A percentile compares a stretch with the other conserved stretches of the same genome.
These are phyloP conservation scores for Schizaphis graminum DNA, from an alignment of 2,888 invertebrate species.

Conservation along the genomic window DNA sequence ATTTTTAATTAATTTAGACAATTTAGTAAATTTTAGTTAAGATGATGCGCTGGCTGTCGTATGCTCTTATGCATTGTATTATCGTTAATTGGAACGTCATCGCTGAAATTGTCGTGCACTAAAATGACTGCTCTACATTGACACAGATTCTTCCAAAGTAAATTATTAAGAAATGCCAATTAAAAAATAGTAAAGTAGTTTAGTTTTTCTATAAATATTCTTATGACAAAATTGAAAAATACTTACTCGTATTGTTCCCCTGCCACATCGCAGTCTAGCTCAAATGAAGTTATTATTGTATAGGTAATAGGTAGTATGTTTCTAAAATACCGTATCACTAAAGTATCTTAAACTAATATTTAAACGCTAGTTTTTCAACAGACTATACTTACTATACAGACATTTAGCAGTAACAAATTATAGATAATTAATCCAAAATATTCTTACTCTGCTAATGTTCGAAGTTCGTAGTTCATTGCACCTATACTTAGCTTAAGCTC, in stretches of 20 bases:
- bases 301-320: neutral
- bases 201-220: no score
- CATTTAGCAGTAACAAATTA: neutral
- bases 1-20: no score
- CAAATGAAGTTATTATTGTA: neutral
- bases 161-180: neutral
- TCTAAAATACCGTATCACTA: neutral
- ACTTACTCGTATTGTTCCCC: no score
- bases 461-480: neutral
- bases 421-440: neutral
- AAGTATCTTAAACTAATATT: neutral
- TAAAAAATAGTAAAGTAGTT: neutral
- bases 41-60: no score
- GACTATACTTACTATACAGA: neutral
- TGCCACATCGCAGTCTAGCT: neutral
- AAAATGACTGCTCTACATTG: no score
- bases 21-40: no score
- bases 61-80: no score
- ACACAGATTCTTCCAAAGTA: neutral
- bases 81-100: no score
- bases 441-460: slow-evolving; percentile 14
- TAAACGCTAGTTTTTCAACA: neutral
- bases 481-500: neutral
- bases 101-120: no score
- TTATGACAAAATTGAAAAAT: no score